Percentiles rank a stretch among this genome's conserved stretches.
These are phyloP conservation scores for Abscondita cerata DNA, from an alignment of 2,888 invertebrate genomes.

Conservation along the genomic window DNA sequence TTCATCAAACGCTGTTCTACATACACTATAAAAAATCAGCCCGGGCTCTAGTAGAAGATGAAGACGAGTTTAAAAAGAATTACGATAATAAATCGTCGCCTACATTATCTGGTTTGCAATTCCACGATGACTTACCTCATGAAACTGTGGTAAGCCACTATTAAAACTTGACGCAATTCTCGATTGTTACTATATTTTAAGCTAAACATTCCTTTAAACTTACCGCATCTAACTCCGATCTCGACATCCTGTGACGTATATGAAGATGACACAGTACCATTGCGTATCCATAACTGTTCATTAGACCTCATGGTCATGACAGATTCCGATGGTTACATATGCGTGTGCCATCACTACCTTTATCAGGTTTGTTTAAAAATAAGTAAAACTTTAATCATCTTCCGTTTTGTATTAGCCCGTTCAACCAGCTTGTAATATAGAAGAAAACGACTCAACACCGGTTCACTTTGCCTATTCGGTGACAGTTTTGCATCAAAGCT, in stretches of 20 bases:
- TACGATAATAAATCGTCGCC: conserved; percentile 69
- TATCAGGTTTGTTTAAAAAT: conserved; percentile 68
- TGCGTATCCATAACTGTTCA: conserved; percentile 82
- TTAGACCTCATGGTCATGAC: conserved; percentile 81
- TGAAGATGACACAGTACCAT: conserved; percentile 81
- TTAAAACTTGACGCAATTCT: background rate
- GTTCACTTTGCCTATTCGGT: conserved; percentile 88
- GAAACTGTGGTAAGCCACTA: conserved; percentile 78
- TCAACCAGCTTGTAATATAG: conserved; percentile 60
- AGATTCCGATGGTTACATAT: conserved; percentile 75
- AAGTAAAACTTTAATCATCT: no score
- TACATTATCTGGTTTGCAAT: conserved; percentile 82
- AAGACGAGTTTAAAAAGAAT: conserved; percentile 68
- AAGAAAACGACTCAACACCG: conserved; percentile 64
- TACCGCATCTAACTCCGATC: conserved; percentile 70
- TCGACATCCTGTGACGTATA: conserved; percentile 71
- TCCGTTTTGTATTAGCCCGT: conserved; percentile 59
- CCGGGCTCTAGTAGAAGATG: conserved; percentile 69
- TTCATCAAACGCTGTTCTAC: conserved; percentile 81
- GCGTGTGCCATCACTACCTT: conserved; percentile 83
- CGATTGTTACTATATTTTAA: conserved; percentile 53
- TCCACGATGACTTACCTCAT: conserved; percentile 84
- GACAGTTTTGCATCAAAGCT: conserved; percentile 82
- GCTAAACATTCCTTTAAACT: conserved; percentile 84
- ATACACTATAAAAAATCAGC: conserved; percentile 79